Evolutionary conservation across 2,797 vertebrate species (phyloP), one percentile per base, ranked within the genome.

Genomic region (Taenioides sp.): DNA sequence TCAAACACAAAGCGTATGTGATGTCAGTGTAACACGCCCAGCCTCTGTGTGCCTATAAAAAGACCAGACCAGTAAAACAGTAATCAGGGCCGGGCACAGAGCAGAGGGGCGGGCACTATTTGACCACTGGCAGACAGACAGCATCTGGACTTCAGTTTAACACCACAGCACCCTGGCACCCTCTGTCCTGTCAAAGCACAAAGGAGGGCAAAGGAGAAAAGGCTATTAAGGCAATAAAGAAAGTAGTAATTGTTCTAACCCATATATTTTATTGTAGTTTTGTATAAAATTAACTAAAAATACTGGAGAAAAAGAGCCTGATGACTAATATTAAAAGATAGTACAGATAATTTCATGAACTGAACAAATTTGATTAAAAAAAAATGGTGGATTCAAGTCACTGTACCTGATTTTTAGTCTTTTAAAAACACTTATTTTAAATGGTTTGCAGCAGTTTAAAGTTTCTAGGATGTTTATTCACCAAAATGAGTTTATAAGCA

Each of bases 131-230:
- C 65, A 85, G 78, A 87, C 85, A 87, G 86, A 85, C 86, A 76
- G 77, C 86, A 88, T 88, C 84, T 91, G 87, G 81, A 75, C 80
- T 77, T 87, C 85, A 85, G 78, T 79, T 90, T 72, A 86, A 64
- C 54, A 2, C 73, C 68, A 75, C 55, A 22, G 28, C 71, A 64
- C 75, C 75, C 72, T 74, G 73, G 78, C 78, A 69, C 79, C 79
- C 27, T 72, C 74, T 75, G 65, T 76, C 62, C 69, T 71, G 83
- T 76, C 77, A 89, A 86, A 66, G 69, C 77, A 84, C 79, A 80
- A 37, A 37, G 34, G n/a, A n/a, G n/a, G n/a, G 61, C 57, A 61
- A 63, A 61, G 73, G 43, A 74, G 64, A 70, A 57, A 79, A 64
- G 14, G 73, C 80, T 58, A 47, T 40, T 23, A 22, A 17, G 37